Percentiles rank a stretch among this genome's conserved stretches.
Conservation (phyloP, 2,797 vertebrate genomes). For the Myotis vivesi region DNA sequence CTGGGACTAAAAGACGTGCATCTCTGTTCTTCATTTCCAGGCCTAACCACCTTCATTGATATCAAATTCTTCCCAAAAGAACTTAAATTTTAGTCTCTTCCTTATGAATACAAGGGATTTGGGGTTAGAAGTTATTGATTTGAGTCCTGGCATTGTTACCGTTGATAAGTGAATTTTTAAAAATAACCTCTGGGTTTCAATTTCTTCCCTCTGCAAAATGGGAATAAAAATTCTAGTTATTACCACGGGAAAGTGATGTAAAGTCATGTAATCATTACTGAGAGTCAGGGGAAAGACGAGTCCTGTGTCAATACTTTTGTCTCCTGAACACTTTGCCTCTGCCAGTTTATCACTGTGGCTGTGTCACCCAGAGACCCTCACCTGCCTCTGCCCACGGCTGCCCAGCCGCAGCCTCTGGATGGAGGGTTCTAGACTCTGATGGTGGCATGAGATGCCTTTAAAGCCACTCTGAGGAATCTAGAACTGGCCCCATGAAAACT, state of each 20-base stretch:
- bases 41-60: background rate
- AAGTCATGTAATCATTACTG: background rate
- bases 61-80: background rate
- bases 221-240: constrained; percentile 2
- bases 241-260: background rate
- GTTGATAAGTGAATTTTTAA: background rate
- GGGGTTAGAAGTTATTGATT: background rate
- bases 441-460: background rate
- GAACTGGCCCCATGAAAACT: background rate
- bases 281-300: background rate
- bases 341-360: background rate
- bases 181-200: background rate
- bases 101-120: background rate
- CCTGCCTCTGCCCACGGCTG: background rate
- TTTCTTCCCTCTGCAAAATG: constrained; percentile 17
- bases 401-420: background rate
- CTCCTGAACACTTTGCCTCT: background rate
- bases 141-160: background rate
- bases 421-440: background rate
- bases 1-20: background rate
- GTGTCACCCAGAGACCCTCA: background rate
- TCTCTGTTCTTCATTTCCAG: background rate
- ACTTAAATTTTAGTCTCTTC: background rate
- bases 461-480: background rate
- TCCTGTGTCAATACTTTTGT: background rate